A percentile compares a stretch with the other conserved stretches of the same genome.
These are phyloP conservation scores for Antrozous pallidus DNA, from an alignment of 2,797 vertebrate genomes.

Conservation along the genomic window DNA sequence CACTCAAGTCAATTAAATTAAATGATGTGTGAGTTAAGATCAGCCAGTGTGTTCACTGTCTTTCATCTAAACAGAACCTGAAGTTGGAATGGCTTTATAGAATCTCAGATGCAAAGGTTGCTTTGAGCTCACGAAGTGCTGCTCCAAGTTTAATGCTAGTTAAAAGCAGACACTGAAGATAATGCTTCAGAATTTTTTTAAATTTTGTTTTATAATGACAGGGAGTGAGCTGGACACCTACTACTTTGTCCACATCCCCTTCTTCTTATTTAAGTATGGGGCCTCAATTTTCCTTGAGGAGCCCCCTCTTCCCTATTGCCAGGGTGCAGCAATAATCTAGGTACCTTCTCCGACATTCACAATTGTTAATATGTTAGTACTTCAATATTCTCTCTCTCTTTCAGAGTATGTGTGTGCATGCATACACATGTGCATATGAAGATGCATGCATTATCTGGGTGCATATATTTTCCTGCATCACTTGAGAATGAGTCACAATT, in stretches of 20 bases:
- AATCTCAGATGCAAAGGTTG: not conserved
- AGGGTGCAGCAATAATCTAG: not conserved
- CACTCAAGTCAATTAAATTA: slow-evolving; percentile 74
- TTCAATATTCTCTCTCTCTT: not conserved
- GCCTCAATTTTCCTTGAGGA: not conserved
- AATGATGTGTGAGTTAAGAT: slow-evolving; percentile 75
- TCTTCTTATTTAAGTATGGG: not conserved
- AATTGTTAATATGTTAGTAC: not conserved
- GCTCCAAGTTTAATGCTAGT: slow-evolving; percentile 13
- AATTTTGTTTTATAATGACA: not conserved
- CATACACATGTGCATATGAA: no score
- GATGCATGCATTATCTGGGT: no score
- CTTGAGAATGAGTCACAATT: not conserved
- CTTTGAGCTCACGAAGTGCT: slow-evolving; percentile 2
- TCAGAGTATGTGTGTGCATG: rapidly evolving
- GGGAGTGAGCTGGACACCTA: not conserved
- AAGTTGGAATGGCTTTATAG: slow-evolving; percentile 23
- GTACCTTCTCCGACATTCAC: not conserved
- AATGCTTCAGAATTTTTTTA: not conserved
- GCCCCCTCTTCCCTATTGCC: not conserved
- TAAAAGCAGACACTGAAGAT: not conserved
- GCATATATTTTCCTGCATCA: not conserved
- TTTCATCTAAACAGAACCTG: slow-evolving; percentile 67
- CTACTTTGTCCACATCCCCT: not conserved
- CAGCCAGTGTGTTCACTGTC: slow-evolving; percentile 64